Percentiles rank a stretch among this genome's conserved stretches.
phyloP scores from a whole-genome alignment of 92 coral and sea anemone species.

The Epizoanthus ramosus region DNA sequence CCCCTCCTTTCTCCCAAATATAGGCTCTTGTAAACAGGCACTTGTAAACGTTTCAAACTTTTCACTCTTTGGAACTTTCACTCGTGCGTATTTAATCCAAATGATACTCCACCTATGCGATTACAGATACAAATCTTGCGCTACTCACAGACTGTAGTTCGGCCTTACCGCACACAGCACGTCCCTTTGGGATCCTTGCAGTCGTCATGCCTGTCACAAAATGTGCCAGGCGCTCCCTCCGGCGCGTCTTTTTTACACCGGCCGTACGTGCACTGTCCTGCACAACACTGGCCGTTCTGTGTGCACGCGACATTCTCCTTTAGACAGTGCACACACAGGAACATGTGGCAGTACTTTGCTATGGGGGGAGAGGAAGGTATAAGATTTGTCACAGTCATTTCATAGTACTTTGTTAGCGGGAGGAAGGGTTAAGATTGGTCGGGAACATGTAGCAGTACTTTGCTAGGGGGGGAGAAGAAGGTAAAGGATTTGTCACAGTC shows the following conservation, averaged over 20 bases:
- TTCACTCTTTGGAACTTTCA: too few species aligned
- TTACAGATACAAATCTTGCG: too few species aligned
- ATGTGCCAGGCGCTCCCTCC: slow-evolving; percentile 90
- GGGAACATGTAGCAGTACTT: slow-evolving; percentile 94
- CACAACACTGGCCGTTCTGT: slow-evolving; percentile 98
- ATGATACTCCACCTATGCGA: too few species aligned
- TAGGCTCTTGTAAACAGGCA: too few species aligned
- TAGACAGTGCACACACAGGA: slow-evolving; percentile 96
- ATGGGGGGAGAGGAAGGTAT: neutral
- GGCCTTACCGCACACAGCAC: slow-evolving; percentile 85
- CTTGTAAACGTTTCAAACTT: too few species aligned
- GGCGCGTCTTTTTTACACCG: slow-evolving; percentile 97
- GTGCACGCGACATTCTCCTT: slow-evolving; percentile 99
- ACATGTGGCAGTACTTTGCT: slow-evolving; percentile 96
- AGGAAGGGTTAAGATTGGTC: neutral
- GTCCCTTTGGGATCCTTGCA: slow-evolving; percentile 91
- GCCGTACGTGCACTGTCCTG: slow-evolving; percentile 96
- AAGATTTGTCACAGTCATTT: neutral
- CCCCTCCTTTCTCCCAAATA: too few species aligned
- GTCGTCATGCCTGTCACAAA: slow-evolving; percentile 98
- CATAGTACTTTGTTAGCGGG: too few species aligned
- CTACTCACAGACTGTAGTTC: too few species aligned
- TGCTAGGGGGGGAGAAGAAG: slow-evolving; percentile 32
- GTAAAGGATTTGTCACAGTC: neutral
- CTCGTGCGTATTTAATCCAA: too few species aligned